phyloP scores from a whole-genome alignment of 2,113 vertebrate genomes.

The Ptilorrhoa leucosticta region DNA sequence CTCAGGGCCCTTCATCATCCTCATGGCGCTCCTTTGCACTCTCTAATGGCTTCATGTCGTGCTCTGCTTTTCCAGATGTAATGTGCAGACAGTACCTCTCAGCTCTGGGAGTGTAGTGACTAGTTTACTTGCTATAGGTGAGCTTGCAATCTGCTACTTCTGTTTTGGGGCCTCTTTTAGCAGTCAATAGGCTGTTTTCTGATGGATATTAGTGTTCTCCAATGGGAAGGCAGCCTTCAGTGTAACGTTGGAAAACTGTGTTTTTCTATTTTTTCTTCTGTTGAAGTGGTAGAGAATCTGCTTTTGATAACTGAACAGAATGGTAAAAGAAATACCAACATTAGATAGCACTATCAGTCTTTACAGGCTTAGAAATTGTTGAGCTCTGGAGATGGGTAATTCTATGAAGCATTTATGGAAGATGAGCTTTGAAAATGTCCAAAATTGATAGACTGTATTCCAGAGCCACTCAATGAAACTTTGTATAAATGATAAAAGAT shows the following conservation, averaged over 20 bases:
- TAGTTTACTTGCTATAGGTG: background rate
- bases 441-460: background rate
- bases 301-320: background rate
- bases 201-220: background rate
- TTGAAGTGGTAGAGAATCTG: background rate
- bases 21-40: background rate
- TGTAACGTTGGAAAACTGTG: fast-evolving
- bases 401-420: background rate
- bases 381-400: background rate
- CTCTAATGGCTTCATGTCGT: background rate
- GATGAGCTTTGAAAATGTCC: background rate
- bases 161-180: background rate
- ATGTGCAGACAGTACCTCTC: background rate
- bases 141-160: background rate
- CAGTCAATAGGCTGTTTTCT: background rate
- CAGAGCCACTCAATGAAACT: background rate
- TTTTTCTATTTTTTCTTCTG: background rate
- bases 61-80: background rate
- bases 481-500: background rate
- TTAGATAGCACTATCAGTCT: background rate
- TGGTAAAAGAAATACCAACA: background rate
- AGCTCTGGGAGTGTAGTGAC: background rate
- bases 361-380: background rate
- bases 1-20: background rate
- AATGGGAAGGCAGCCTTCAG: fast-evolving